phyloP scores from a whole-genome alignment of 2,113 vertebrate genomes.

The Onychostoma macrolepis region DNA sequence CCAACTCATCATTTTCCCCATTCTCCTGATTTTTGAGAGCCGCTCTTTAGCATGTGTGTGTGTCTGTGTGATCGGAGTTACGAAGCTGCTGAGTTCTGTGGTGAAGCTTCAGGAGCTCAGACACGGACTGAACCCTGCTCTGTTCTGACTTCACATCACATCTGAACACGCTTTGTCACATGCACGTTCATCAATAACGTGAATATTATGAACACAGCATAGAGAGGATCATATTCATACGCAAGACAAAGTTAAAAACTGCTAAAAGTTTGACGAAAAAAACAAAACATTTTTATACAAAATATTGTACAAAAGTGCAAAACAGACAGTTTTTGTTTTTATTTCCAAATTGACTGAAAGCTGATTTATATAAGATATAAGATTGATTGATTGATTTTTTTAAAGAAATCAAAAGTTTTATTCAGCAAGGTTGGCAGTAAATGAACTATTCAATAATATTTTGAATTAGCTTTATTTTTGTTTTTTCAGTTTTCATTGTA shows the following conservation, averaged over 20 bases:
- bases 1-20: not conserved
- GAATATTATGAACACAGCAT: not conserved
- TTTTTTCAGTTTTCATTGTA: no score
- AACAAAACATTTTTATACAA: not conserved
- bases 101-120: not conserved
- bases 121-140: not conserved
- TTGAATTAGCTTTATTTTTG: no score
- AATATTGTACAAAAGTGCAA: no score
- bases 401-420: no score
- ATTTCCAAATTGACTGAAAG: no score
- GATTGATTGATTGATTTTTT: no score
- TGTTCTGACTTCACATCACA: not conserved
- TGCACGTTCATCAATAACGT: not conserved
- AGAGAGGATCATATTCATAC: not conserved
- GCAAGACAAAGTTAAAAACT: not conserved
- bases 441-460: no score
- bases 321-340: no score
- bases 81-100: not conserved
- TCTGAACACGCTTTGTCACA: not conserved
- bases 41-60: not conserved
- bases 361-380: no score
- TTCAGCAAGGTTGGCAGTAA: no score
- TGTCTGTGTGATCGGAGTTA: slow-evolving; percentile 6
- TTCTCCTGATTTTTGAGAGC: not conserved
- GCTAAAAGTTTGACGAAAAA: not conserved